These are phyloP conservation scores for Octodon degus DNA, from an alignment of 2,113 vertebrate species.

Conservation along the genomic window DNA sequence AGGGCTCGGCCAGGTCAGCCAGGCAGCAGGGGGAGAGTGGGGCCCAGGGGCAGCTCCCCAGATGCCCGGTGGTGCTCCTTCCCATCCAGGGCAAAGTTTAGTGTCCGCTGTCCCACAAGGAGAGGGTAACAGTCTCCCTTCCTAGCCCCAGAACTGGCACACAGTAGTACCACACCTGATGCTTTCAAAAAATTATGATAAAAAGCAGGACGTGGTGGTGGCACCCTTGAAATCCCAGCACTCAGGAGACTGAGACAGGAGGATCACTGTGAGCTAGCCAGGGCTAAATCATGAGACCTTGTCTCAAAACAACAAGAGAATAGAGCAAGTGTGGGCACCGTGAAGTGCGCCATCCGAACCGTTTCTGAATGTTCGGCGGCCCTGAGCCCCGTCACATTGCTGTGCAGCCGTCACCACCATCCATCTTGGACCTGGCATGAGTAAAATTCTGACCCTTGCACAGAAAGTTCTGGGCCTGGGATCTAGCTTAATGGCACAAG, in stretches of 20 bases:
- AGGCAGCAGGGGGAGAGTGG: neutral
- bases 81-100: neutral
- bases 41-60: too few relatives aligned
- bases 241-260: neutral
- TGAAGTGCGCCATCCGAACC: rapidly evolving
- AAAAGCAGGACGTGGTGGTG: neutral
- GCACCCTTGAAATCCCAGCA: neutral
- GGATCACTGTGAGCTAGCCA: neutral
- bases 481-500: too few relatives aligned
- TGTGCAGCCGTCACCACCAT: rapidly evolving
- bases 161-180: neutral
- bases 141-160: neutral
- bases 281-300: neutral
- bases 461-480: neutral
- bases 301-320: neutral
- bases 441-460: too few relatives aligned
- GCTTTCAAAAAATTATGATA: neutral
- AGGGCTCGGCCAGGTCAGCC: rapidly evolving
- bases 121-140: neutral
- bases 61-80: neutral
- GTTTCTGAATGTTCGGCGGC: too few relatives aligned
- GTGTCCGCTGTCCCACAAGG: neutral
- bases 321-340: rapidly evolving
- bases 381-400: neutral
- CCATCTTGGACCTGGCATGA: neutral